phyloP scores from a whole-genome alignment of 1,140 invertebrate genomes.

The Sitobion miscanthi region DNA sequence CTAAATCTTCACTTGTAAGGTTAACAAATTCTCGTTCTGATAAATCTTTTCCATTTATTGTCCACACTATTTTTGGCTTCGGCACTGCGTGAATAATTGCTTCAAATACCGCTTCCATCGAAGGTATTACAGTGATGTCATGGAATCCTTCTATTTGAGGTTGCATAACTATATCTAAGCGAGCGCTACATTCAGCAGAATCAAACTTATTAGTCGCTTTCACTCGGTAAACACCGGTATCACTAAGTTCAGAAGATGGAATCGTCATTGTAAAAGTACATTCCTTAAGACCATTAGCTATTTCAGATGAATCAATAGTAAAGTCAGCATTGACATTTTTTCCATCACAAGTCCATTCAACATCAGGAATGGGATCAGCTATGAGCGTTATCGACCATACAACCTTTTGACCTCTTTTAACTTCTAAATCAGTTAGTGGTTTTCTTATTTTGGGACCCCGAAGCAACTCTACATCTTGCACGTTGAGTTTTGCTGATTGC shows the following conservation, averaged over 20 bases:
- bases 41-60: constrained; percentile 60
- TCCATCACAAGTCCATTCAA: constrained; percentile 67
- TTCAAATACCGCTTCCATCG: constrained; percentile 74
- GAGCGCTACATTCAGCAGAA: constrained; percentile 70
- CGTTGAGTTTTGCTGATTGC: constrained; percentile 72
- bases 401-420: constrained; percentile 74
- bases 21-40: constrained; percentile 26
- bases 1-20: constrained; percentile 61
- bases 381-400: constrained; percentile 79
- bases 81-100: constrained; percentile 79
- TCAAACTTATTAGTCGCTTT: constrained; percentile 80
- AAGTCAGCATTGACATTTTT: constrained; percentile 63
- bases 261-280: constrained; percentile 76
- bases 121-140: constrained; percentile 75
- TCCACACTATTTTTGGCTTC: constrained; percentile 78
- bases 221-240: constrained; percentile 83
- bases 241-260: constrained; percentile 71
- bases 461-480: constrained; percentile 78
- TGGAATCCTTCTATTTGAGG: constrained; percentile 78
- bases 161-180: constrained; percentile 74
- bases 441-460: constrained; percentile 77
- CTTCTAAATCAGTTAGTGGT: constrained; percentile 72
- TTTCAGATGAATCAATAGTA: constrained; percentile 68
- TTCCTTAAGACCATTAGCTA: constrained; percentile 77
- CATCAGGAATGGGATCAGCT: constrained; percentile 77